These are phyloP conservation scores for Fistularia commersonii DNA, from an alignment of 2,797 vertebrate genomes.

Conservation along the genomic window DNA sequence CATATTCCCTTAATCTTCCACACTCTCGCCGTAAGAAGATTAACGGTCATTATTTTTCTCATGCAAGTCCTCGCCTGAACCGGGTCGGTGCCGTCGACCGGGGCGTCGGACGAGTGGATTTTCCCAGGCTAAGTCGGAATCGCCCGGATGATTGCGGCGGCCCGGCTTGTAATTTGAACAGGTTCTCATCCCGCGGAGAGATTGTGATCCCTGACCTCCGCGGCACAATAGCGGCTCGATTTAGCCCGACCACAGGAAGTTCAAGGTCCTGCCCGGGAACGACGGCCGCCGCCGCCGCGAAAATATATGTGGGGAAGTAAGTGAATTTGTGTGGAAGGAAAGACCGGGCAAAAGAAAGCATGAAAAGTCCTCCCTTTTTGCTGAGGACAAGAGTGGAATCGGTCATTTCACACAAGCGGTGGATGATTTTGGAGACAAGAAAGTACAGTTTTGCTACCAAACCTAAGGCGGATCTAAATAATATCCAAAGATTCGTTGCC, in stretches of 20 bases:
- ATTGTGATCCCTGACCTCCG: constrained; percentile 43
- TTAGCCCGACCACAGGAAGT: constrained; percentile 59
- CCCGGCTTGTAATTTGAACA: constrained; percentile 31
- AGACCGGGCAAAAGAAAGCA: constrained; percentile 20
- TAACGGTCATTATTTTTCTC: constrained; percentile 22
- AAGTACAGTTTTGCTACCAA: too few relatives aligned
- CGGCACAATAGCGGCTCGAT: constrained; percentile 37
- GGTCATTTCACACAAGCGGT: too few relatives aligned
- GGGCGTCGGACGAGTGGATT: constrained; percentile 25
- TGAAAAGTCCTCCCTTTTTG: neutral
- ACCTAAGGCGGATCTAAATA: too few relatives aligned
- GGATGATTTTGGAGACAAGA: too few relatives aligned
- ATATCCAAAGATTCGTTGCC: too few relatives aligned
- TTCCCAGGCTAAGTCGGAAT: constrained; percentile 29
- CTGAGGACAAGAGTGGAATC: too few relatives aligned
- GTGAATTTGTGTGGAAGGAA: constrained; percentile 10
- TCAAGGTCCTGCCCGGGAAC: constrained; percentile 48
- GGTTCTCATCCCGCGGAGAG: constrained; percentile 21
- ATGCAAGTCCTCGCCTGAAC: constrained; percentile 30
- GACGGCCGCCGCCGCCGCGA: constrained; percentile 43
- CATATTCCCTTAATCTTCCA: constrained; percentile 34
- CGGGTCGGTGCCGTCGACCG: constrained; percentile 14
- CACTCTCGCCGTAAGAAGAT: constrained; percentile 27
- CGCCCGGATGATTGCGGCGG: constrained; percentile 12
- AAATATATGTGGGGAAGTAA: constrained; percentile 46